Base-by-base conservation (phyloP, 2,797 vertebrate species). In the Smutsia gigantea region DNA sequence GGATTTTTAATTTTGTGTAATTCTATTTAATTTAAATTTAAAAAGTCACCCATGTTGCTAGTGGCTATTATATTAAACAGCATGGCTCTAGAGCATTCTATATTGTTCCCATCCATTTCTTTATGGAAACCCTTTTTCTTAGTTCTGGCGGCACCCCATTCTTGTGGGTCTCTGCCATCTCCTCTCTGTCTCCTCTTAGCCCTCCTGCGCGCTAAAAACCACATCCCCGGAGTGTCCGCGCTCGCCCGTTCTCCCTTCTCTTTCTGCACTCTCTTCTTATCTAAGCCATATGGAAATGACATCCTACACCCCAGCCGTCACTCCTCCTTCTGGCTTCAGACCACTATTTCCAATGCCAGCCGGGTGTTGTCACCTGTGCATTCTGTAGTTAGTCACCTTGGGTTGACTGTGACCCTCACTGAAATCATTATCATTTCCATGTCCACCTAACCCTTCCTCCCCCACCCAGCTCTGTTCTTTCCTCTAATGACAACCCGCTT, bases 311-410 rank as follows among this genome's bases (percentile, higher is more conserved):
- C 5, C 10, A 68, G 66, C n/a, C 4, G 46, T 63, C 27, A 11
- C 17, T 71, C n/a, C 46, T 90, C 49, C 81, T 87, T 91, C 83
- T 85, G 92, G 68, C 78, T 87, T 75, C 53, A 69, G 81, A 53
- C 23, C 8, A 15, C 25, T 61, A 0, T 61, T 83, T 78, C 46
- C 84, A 27, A 5, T 53, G 8, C 29, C 17, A 39, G 93, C 31
- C 87, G 51, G 74, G 34, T 31, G 42, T 17, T 57, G 29, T 53
- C 61, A 7, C 27, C 29, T 68, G 75, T 42, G 25, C 27, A 8
- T 87, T 94, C 61, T 37, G 37, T n/a, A 27, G 49, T 31, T 11
- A 21, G 63, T 79, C 51, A 53, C 57, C 57, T 87, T 66, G 34
- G 34, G 5, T 29, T 23, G 90, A 55, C 31, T 4, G 0, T 57